Base-by-base conservation (phyloP, 2,113 vertebrate species). In the Garra rufa region DNA sequence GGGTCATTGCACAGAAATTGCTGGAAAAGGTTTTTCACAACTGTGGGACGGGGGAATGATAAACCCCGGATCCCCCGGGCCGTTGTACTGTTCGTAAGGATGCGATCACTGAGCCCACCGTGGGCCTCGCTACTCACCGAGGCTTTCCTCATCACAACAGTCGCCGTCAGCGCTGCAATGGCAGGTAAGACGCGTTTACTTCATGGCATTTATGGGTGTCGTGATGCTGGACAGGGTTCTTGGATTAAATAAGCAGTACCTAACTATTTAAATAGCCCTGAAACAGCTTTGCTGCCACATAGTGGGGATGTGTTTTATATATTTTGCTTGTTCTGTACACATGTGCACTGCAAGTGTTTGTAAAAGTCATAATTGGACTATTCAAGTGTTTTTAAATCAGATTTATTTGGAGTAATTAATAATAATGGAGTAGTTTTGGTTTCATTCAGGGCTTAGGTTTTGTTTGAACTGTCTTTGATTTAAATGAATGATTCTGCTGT, bases 41-140 rank as follows among this genome's bases (percentile, higher is more conserved):
- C 74, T 81, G 77, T 70, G 48, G 83, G 67, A 82, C 86, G 85
- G 84, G 87, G 91, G 91, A 86, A 93, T 94, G 93, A 87, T 79
- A 90, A 84, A 85, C 38, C 81, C 75, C 85, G 87, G 85, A 70
- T 55, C 48, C 67, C 80, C 86, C 43, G 77, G 57, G 67, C 83
- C 69, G 82, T 83, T 69, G 86, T 73, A 71, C 82, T 7, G 69
- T 77, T 87, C 55, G 43, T 88, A 88, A 89, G 85, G 86, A 90
- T 81, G 79, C 61, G 79, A 81, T 41, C 65, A 24, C 79, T 70
- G 78, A 81, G 70, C 41, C 81, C 83, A 70, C 30, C 71, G 76
- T 77, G 86, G 87, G 85, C 89, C 86, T 55, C 75, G 50, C 82
- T 87, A 82, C 89, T 91, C 82, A 84, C 71, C 88, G 89, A 84